Base-by-base conservation (phyloP, 2,888 invertebrate genomes). In the Tiliacea citrago region DNA sequence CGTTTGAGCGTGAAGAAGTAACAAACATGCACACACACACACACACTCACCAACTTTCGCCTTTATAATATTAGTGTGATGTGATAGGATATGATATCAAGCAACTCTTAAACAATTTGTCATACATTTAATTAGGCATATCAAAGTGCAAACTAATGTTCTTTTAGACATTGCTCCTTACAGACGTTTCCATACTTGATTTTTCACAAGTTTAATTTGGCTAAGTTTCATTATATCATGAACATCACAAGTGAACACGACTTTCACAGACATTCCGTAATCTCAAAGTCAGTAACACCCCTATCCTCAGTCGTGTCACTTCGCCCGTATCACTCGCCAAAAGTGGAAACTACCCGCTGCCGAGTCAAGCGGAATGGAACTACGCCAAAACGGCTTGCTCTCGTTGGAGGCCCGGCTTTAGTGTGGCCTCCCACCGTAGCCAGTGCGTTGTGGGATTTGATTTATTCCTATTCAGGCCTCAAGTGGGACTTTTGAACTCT, bases 401-500 rank as follows among this genome's bases (percentile, higher is more conserved):
- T 78, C 82, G 77, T 73, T 85, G 76, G 86, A 85, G 55, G 57
- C 35, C 66, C 8, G 58, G 45, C 78, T 58, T 87, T 76, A 86
- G 76, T 85, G 65, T 80, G 80, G 82, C 82, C 88, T 84, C 72
- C 77, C 66, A 77, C 83, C 77, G 88, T 88, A 89, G 85, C 86
- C 88, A 86, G 88, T 87, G 89, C 90, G 92, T 92, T 89, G 91
- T 87, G 88, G 89, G 92, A 90, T 90, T 92, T 93, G 93, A 93
- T 93, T 93, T 93, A 93, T 93, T 90, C 90, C 86, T 84, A 90
- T 90, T 92, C 88, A 87, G 85, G 86, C 86, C 90, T 91, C 90
- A 89, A 93, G 92, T 90, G 91, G 90, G 89, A 92, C 91, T 90
- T 92, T 91, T 90, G 89, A 92, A 92, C 91, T 92, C 89, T 70